Percentiles rank a stretch among this genome's conserved stretches.
Evolutionary conservation across 92 coral and sea anemone genomes (phyloP).

Genomic region (Galaxea fascicularis): DNA sequence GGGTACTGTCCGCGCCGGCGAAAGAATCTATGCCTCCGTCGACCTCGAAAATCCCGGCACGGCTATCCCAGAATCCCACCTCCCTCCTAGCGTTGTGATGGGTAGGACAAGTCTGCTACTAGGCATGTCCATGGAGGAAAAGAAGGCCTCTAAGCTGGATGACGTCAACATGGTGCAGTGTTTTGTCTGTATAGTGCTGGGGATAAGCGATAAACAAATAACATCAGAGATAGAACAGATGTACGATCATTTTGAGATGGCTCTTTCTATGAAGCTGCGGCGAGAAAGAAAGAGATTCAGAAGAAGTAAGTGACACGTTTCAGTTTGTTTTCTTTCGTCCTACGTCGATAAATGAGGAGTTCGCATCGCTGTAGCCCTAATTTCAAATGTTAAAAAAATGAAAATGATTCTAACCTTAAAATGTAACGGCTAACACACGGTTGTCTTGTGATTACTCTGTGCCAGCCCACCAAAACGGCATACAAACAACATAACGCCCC

Average conservation of each 20-base stretch:
- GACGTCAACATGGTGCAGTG: constrained; percentile 77
- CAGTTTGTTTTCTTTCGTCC: not conserved
- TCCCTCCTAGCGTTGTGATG: constrained; percentile 81
- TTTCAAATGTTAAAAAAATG: too few species aligned
- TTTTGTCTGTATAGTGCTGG: constrained; percentile 96
- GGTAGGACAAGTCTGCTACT: constrained; percentile 46
- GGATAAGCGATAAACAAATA: constrained; percentile 80
- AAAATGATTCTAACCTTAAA: too few species aligned
- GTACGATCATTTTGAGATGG: constrained; percentile 84
- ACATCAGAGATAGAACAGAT: constrained; percentile 84
- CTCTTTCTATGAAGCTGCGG: constrained; percentile 57
- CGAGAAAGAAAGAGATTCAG: constrained; percentile 66
- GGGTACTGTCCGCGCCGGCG: constrained; percentile 93
- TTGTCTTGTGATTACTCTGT: too few species aligned
- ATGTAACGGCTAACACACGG: too few species aligned
- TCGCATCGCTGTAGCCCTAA: too few species aligned
- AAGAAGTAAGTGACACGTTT: constrained; percentile 38
- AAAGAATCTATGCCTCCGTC: constrained; percentile 83
- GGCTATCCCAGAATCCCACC: constrained; percentile 91
- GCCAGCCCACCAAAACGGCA: too few species aligned
- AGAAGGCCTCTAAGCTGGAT: constrained; percentile 56
- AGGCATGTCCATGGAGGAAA: constrained; percentile 73
- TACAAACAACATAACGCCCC: too few species aligned
- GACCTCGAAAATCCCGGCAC: constrained; percentile 79
- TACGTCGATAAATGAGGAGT: not conserved